Percentiles rank a stretch among this genome's conserved stretches.
phyloP scores from a whole-genome alignment of 2,888 invertebrate species.

The Drosophila quasianomalipes region DNA sequence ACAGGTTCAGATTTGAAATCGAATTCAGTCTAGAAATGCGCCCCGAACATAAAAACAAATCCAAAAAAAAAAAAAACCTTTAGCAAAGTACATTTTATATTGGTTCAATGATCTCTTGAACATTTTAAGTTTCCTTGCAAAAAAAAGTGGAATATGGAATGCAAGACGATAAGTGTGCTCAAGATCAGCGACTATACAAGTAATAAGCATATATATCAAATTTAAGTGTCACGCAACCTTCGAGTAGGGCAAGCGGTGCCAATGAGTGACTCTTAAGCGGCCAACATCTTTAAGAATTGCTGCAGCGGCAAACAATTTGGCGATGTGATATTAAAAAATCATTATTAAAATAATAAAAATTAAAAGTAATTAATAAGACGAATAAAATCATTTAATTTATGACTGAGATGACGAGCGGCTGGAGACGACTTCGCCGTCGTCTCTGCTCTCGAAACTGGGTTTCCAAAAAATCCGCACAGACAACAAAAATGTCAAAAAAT shows the following conservation, averaged over 20 bases:
- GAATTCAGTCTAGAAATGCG: constrained; percentile 11
- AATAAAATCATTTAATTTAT: constrained; percentile 74
- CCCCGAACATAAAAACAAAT: background rate
- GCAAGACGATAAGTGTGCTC: constrained; percentile 48
- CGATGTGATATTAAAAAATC: constrained; percentile 24
- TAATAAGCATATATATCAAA: constrained; percentile 43
- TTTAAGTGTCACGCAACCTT: constrained; percentile 62
- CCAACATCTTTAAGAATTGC: constrained; percentile 60
- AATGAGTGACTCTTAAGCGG: constrained; percentile 41
- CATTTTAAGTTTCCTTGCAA: constrained; percentile 32
- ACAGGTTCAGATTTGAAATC: constrained; percentile 7
- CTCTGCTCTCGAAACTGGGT: constrained; percentile 44
- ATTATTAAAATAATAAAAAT: constrained; percentile 38
- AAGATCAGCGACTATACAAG: constrained; percentile 52
- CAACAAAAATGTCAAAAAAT: constrained; percentile 29
- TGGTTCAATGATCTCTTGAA: constrained; percentile 56
- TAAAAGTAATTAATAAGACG: constrained; percentile 48
- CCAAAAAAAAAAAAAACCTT: background rate
- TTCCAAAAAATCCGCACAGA: constrained; percentile 30
- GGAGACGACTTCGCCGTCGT: constrained; percentile 29
- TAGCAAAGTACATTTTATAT: constrained; percentile 6
- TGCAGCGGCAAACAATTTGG: constrained; percentile 57
- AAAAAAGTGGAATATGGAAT: constrained; percentile 16
- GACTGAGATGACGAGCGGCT: constrained; percentile 57
- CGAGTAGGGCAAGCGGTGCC: constrained; percentile 49